Percentiles rank a stretch among this genome's conserved stretches.
These are phyloP conservation scores for Euborellia annulipes DNA, from an alignment of 1,140 invertebrate genomes.

Conservation along the genomic window DNA sequence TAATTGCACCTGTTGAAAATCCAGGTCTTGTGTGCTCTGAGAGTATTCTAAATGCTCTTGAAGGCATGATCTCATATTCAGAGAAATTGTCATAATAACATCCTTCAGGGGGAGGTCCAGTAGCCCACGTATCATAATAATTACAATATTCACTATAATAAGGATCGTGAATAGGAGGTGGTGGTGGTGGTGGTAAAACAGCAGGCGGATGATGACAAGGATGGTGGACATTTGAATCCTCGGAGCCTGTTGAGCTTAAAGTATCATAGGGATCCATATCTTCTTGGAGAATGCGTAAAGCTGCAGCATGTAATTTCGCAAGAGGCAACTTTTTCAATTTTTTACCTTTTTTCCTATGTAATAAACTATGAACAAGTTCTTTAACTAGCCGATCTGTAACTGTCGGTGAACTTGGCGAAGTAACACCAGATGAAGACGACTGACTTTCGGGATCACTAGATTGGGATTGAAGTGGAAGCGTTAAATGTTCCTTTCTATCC, in stretches of 20 bases:
- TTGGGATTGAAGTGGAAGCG: constrained; percentile 22
- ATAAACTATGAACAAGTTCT: constrained; percentile 37
- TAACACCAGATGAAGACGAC: constrained; percentile 30
- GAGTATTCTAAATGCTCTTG: constrained; percentile 31
- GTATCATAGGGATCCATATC: constrained; percentile 29
- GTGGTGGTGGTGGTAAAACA: neutral
- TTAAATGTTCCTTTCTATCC: constrained; percentile 20
- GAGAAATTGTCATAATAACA: neutral
- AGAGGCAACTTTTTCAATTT: constrained; percentile 34
- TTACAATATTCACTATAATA: constrained; percentile 32
- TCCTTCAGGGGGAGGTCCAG: constrained; percentile 20
- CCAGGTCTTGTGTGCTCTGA: constrained; percentile 21
- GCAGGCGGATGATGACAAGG: constrained; percentile 18
- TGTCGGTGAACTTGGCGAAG: constrained; percentile 32
- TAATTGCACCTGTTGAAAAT: constrained; percentile 14
- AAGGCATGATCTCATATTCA: constrained; percentile 32
- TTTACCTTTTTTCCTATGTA: constrained; percentile 33
- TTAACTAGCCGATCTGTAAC: constrained; percentile 36
- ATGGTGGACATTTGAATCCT: constrained; percentile 1
- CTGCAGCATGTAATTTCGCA: constrained; percentile 37
- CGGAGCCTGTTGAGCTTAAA: constrained; percentile 15
- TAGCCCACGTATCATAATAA: constrained; percentile 43
- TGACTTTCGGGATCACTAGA: constrained; percentile 16
- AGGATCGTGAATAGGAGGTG: constrained; percentile 20
- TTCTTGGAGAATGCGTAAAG: constrained; percentile 33